Evolutionary conservation across 2,113 vertebrate species (phyloP), one percentile per base, ranked within the genome.

Genomic region (Seriola aureovittata): DNA sequence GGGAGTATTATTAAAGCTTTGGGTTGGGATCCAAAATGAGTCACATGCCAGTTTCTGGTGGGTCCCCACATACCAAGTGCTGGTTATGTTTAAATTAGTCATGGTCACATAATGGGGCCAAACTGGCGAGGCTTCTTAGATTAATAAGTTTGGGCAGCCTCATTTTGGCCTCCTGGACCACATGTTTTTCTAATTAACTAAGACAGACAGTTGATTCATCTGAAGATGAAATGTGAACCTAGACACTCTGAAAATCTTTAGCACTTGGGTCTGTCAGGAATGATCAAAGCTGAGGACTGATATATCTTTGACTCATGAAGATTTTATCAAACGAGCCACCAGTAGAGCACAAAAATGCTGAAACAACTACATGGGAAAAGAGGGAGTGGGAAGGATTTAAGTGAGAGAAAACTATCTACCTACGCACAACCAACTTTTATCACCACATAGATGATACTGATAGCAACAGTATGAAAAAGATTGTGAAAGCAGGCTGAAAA

Each of bases 11-110:
- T 71, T 48, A 48, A 10, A 67, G 2, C 8, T 78, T 63, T 44
- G 34, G 62, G 29, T 50, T 58, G 9, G 58, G 75, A 72, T 17
- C 42, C 32, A 63, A 77, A 55, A 84, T 84, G 66, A 78, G 57
- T 69, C 60, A 64, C 65, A 38, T 54, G 68, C 14, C 59, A 36
- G 23, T 48, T 77, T 82, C 25, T 83, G 65, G 72, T 64, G 63
- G 58, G 59, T 80, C 29, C 52, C 71, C 71, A 29, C 46, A 80
- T 38, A 66, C 75, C 42, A 71, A 71, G 29, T 4, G 17, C 40
- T 40, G 71, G 67, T 59, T 58, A 40, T 76, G 80, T 72, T 77
- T 70, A 11, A 29, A 65, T 83, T 83, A 83, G 80, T 75, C 82
- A 71, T 50, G 55, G 65, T 74, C 54, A 64, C 68, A 67, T 70